phyloP scores from a whole-genome alignment of 2,888 invertebrate species.

The Epirrhoe alternata region DNA sequence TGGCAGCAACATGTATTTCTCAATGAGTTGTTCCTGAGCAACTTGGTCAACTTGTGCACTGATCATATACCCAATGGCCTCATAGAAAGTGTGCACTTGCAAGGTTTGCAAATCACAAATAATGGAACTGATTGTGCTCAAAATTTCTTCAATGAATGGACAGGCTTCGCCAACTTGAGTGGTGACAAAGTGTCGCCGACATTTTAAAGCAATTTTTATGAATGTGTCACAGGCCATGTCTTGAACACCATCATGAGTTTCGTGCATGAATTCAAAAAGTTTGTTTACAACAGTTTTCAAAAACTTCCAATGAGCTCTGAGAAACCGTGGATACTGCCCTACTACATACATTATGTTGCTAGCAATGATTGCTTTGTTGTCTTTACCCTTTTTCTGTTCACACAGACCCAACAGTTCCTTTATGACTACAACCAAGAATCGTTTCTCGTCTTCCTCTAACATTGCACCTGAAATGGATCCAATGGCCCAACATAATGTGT shows the following conservation, averaged over 20 bases:
- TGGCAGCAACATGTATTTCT: constrained; percentile 98
- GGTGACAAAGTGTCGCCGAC: constrained; percentile 98
- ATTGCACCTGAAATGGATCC: constrained; percentile 99
- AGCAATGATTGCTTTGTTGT: constrained; percentile 99
- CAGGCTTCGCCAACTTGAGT: constrained; percentile 97
- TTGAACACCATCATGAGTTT: constrained; percentile 99
- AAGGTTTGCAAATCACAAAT: constrained; percentile 99
- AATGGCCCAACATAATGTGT: constrained; percentile 99
- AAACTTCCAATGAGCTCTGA: constrained; percentile 99
- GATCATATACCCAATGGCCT: constrained; percentile 99
- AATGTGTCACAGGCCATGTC: constrained; percentile 99
- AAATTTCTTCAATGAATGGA: constrained; percentile 99
- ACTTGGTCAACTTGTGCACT: constrained; percentile 96
- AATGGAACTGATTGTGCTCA: constrained; percentile 97
- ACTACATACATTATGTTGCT: constrained; percentile 99
- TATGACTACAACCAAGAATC: constrained; percentile 99
- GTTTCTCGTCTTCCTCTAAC: constrained; percentile 99
- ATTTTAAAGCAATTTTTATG: constrained; percentile 99
- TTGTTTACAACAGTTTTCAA: constrained; percentile 99
- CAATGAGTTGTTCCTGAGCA: constrained; percentile 97
- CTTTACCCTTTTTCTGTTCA: constrained; percentile 99
- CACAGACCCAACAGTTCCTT: constrained; percentile 98
- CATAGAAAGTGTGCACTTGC: constrained; percentile 99
- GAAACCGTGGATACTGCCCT: constrained; percentile 99
- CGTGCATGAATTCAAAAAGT: constrained; percentile 99